Percentiles rank a stretch among this genome's conserved stretches.
Evolutionary conservation across 2,797 vertebrate genomes (phyloP).

Genomic region (Heliangelus exortis): DNA sequence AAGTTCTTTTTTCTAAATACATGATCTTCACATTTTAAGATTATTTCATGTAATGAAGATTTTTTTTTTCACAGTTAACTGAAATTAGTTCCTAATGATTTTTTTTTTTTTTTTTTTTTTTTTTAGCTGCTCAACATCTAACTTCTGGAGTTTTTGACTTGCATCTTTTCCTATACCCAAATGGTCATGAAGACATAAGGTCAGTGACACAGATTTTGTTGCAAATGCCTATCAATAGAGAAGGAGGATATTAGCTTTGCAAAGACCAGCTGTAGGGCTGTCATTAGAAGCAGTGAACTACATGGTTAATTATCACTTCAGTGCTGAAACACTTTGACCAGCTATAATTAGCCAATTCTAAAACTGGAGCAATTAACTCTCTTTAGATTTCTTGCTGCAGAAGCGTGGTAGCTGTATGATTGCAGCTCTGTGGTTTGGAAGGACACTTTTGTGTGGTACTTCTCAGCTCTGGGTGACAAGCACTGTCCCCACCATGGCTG

Average conservation of each 20-base stretch:
- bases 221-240: not conserved
- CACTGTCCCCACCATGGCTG: not conserved
- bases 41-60: not conserved
- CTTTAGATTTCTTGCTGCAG: not conserved
- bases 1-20: not conserved
- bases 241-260: not conserved
- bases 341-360: conserved; percentile 21
- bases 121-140: conserved; percentile 10
- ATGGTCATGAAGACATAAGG: not conserved
- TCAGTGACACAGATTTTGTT: not conserved
- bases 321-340: not conserved
- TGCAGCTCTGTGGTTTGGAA: not conserved
- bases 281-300: not conserved
- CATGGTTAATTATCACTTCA: conserved; percentile 31
- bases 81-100: not conserved
- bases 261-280: not conserved
- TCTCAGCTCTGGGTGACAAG: not conserved
- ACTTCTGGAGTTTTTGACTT: conserved; percentile 13
- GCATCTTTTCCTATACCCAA: not conserved
- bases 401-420: not conserved
- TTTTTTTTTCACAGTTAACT: conserved; percentile 1
- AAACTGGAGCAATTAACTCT: conserved; percentile 23
- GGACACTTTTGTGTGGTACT: not conserved
- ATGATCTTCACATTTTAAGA: conserved; percentile 28
- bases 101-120: conserved; percentile 44